phyloP scores from a whole-genome alignment of 2,888 invertebrate species.

The Orchesella flavescens region DNA sequence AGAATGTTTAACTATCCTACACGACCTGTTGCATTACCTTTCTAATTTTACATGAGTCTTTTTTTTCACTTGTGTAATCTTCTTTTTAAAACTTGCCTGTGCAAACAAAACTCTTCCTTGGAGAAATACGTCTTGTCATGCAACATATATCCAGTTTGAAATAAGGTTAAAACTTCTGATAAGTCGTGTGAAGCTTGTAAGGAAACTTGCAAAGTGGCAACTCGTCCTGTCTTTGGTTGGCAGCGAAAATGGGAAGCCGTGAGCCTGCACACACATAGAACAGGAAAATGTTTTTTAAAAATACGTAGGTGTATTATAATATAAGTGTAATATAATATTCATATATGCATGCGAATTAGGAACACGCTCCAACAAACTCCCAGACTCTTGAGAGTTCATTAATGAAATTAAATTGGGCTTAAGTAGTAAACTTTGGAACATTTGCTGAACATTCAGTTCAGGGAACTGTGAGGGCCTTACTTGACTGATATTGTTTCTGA shows the following conservation, averaged over 20 bases:
- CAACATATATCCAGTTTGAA: constrained; percentile 32
- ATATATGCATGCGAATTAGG: too few species aligned
- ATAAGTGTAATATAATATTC: too few species aligned
- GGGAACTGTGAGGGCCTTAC: constrained; percentile 15
- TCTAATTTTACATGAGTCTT: background rate
- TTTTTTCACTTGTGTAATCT: constrained; percentile 5
- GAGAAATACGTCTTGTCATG: constrained; percentile 43
- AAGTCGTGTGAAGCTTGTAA: background rate
- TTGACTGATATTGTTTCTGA: constrained; percentile 3
- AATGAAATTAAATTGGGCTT: constrained; percentile 29
- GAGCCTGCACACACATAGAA: background rate
- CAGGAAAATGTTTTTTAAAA: background rate
- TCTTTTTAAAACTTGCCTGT: constrained; percentile 15
- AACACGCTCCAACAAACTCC: background rate
- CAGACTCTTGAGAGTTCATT: constrained; percentile 8
- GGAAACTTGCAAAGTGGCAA: constrained; percentile 15
- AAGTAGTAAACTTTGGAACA: background rate
- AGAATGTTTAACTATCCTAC: background rate
- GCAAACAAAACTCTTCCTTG: constrained; percentile 34
- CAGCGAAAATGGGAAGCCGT: background rate
- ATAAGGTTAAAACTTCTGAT: constrained; percentile 29
- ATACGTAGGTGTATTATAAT: background rate
- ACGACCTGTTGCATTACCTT: background rate
- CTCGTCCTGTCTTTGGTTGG: constrained; percentile 20
- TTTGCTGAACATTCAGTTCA: background rate